phyloP scores from a whole-genome alignment of 2,888 invertebrate species.

The Sinelater perroti region DNA sequence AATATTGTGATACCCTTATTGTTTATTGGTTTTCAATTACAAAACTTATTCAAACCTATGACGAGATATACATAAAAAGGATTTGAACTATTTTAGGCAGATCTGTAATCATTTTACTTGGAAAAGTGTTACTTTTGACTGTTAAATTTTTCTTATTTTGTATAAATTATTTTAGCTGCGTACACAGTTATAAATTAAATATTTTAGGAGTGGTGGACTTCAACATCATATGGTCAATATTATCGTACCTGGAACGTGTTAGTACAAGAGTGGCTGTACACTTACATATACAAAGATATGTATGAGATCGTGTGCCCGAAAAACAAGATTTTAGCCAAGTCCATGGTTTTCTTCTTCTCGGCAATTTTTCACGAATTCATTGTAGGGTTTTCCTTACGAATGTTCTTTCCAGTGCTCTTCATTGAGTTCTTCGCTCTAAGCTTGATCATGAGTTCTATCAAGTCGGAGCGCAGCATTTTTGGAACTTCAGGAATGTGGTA shows the following conservation, averaged over 20 bases:
- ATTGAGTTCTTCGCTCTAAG: conserved; percentile 79
- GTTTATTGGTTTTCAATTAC: too few relatives aligned
- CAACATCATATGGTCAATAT: conserved; percentile 79
- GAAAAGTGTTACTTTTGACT: too few relatives aligned
- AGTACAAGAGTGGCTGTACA: conserved; percentile 93
- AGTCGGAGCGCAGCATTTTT: conserved; percentile 53
- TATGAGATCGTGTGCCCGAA: conserved; percentile 60
- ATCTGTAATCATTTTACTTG: too few relatives aligned
- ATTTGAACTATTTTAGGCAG: too few relatives aligned
- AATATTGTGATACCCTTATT: too few relatives aligned
- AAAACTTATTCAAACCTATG: too few relatives aligned
- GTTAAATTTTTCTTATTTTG: too few relatives aligned
- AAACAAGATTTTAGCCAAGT: conserved; percentile 65
- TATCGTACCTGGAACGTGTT: conserved; percentile 95
- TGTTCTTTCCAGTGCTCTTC: conserved; percentile 89
- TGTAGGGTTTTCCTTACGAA: conserved; percentile 78
- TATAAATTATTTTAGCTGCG: too few relatives aligned
- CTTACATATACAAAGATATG: conserved; percentile 84
- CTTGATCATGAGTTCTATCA: conserved; percentile 66
- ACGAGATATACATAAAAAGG: too few relatives aligned
- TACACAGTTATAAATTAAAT: too few relatives aligned
- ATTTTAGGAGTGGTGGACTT: conserved; percentile 93
- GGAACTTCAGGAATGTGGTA: conserved; percentile 89
- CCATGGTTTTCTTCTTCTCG: conserved; percentile 80
- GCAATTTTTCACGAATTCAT: conserved; percentile 90